Evolutionary conservation across 2,797 vertebrate species (phyloP), one percentile per base, ranked within the genome.

Genomic region (Pelobates cultripes): DNA sequence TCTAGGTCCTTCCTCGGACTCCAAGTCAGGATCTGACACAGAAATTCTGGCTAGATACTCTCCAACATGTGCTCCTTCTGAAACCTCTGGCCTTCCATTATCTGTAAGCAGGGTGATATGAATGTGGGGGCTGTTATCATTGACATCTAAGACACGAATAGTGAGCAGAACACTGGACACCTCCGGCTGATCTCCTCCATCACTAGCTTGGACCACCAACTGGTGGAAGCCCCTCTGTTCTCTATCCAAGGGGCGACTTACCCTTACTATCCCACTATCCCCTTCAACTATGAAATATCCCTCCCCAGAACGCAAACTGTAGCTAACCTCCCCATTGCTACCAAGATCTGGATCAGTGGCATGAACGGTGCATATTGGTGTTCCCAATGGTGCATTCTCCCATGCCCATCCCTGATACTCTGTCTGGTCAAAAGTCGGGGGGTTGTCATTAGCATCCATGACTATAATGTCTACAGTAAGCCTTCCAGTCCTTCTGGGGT

Each of bases 361-460:
- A 3, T 86, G 88, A 45, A 98, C 93, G 70, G 91, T 96, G 68
- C 95, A 96, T 71, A 98, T 91, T 0, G 90, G 17, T 0, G 93
- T 90, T 66, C 91, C 89, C 0, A 89, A 83, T 0, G 86, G 86
- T 0, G 95, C 90, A 61, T 96, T 93, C 86, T 99, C 97, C 7
- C 89, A 88, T n/a, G 98, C 86, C 0, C 87, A 85, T 2, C 90
- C 90, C 3, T 91, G 90, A 88, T 98, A 97, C 67, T 97, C 96
- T 0, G 80, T 86, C 85, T 87, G 95, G 85, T 92, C 94, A 82
- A 98, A 97, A 4, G 90, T 85, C 0, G 97, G 97, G 0, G 94
- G 92, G 85, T 97, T 97, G 91, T 98, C 97, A 28, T 98, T 98
- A 90, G 97, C 97, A 68, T 98, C 97, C 87, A 96, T 85, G 40